Percentiles rank a stretch among this genome's conserved stretches.
Conservation (phyloP, 2,113 vertebrate genomes). For the Rhadina sibilatrix region DNA sequence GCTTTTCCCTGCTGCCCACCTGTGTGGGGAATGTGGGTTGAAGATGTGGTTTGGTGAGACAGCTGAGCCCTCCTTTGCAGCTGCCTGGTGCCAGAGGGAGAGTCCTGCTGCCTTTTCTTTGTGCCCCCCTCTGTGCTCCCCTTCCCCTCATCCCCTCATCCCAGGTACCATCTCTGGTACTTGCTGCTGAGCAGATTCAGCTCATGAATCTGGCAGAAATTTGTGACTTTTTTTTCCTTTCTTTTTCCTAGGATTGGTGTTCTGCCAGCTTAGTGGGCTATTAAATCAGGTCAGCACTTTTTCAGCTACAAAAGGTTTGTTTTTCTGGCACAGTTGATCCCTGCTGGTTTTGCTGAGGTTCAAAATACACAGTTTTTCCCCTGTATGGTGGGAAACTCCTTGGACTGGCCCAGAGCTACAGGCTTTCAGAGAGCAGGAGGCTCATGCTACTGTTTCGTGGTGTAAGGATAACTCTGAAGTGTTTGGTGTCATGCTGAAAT, state of each 20-base stretch:
- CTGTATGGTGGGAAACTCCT: neutral
- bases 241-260: neutral
- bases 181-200: neutral
- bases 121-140: neutral
- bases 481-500: neutral
- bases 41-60: neutral
- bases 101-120: neutral
- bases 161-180: neutral
- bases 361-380: neutral
- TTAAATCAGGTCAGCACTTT: conserved; percentile 46
- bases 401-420: neutral
- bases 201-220: neutral
- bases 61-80: neutral
- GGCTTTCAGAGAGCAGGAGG: neutral
- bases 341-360: neutral
- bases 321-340: conserved; percentile 34
- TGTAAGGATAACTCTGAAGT: neutral
- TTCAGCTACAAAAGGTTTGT: neutral
- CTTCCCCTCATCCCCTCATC: neutral
- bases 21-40: neutral
- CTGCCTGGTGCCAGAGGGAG: neutral
- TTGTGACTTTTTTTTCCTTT: neutral
- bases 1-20: neutral
- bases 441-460: neutral
- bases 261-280: conserved; percentile 2